A percentile compares a stretch with the other conserved stretches of the same genome.
Conservation (phyloP, 1,140 invertebrate species). For the Drosophila virilis region DNA sequence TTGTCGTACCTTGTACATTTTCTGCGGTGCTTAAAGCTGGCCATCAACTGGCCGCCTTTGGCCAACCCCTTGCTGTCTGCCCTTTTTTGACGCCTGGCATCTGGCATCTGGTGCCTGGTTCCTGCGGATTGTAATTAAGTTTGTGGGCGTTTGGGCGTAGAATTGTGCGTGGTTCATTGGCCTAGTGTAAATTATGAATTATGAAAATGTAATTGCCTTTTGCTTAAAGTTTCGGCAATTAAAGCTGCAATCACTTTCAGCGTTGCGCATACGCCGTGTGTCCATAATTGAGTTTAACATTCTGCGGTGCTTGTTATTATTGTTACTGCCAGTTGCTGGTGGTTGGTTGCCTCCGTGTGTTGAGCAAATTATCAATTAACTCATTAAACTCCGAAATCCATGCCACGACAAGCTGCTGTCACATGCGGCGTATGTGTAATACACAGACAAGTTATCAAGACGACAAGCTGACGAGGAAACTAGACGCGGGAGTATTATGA, state of each 20-base stretch:
- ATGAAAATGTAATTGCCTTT: conserved; percentile 44
- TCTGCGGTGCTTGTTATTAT: conserved; percentile 37
- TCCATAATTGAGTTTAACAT: conserved; percentile 64
- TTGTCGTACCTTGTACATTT: conserved; percentile 40
- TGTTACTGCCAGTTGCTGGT: conserved; percentile 18
- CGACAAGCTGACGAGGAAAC: conserved; percentile 7
- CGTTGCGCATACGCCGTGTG: conserved; percentile 65
- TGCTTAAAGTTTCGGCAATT: conserved; percentile 34
- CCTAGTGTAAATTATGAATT: conserved; percentile 31
- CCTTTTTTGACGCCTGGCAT: conserved; percentile 17
- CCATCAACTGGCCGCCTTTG: conserved; percentile 32
- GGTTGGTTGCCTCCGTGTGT: conserved; percentile 1
- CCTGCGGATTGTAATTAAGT: conserved; percentile 67
- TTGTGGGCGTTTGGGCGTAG: conserved; percentile 28
- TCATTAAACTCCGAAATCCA: conserved; percentile 70
- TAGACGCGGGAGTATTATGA: not conserved
- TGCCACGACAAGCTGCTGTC: conserved; percentile 42
- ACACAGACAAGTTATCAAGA: conserved; percentile 10
- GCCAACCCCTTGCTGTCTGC: not conserved
- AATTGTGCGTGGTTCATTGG: conserved; percentile 32
- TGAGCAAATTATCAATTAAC: conserved; percentile 77
- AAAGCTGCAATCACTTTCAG: conserved; percentile 37
- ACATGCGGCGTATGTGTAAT: conserved; percentile 60
- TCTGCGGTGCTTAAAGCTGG: conserved; percentile 49
- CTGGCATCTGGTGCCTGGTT: conserved; percentile 33